Percentiles rank a stretch among this genome's conserved stretches.
Conservation (phyloP, 2,888 invertebrate species). For the Dilophus febrilis region DNA sequence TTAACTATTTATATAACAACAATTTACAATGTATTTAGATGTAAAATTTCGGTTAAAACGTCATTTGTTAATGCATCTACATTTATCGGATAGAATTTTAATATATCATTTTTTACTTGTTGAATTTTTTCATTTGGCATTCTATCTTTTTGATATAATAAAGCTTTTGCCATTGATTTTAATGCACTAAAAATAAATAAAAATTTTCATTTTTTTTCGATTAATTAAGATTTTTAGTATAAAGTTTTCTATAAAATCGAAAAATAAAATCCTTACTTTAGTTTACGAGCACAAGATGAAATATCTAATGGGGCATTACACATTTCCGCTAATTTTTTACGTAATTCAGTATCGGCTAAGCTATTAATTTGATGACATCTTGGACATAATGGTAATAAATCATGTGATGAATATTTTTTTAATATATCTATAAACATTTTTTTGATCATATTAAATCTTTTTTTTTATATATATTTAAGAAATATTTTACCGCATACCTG, state of each 20-base stretch:
- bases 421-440: slow-evolving; percentile 44
- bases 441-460: too few species aligned
- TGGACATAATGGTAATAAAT: slow-evolving; percentile 55
- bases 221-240: too few species aligned
- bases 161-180: slow-evolving; percentile 1
- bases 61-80: slow-evolving; percentile 1
- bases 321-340: slow-evolving; percentile 36
- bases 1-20: background rate
- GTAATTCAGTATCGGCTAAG: slow-evolving; percentile 39
- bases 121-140: too few species aligned
- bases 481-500: slow-evolving; percentile 34
- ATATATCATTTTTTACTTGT: too few species aligned
- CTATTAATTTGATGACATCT: slow-evolving; percentile 55
- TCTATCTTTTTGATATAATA: background rate
- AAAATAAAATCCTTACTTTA: too few species aligned
- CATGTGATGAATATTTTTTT: slow-evolving; percentile 69
- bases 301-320: slow-evolving; percentile 56
- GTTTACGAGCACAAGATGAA: too few species aligned
- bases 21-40: background rate
- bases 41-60: background rate
- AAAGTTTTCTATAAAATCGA: too few species aligned
- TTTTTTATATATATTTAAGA: too few species aligned
- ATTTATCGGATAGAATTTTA: too few species aligned
- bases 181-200: background rate
- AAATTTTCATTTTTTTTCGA: too few species aligned